Conservation (phyloP, 1,140 invertebrate genomes). For the Centruroides vittatus region DNA sequence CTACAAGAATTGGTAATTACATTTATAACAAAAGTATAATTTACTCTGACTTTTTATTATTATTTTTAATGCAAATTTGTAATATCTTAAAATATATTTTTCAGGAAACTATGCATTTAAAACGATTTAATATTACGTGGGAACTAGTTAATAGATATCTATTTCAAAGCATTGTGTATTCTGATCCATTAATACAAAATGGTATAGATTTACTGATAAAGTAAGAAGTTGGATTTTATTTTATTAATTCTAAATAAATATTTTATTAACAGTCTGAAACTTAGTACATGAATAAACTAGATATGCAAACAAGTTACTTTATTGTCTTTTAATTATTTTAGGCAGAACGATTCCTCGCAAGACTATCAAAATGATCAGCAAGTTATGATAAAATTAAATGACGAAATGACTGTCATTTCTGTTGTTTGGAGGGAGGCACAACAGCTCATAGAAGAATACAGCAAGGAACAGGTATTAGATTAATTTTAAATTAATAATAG, state of each 20-base stretch:
- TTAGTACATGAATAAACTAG: no score
- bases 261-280: no score
- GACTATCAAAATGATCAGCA: neutral
- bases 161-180: slow-evolving; percentile 45
- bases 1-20: slow-evolving; percentile 35
- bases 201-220: slow-evolving; percentile 18
- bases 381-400: slow-evolving; percentile 37
- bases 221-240: no score
- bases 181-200: slow-evolving; percentile 43
- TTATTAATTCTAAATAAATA: no score
- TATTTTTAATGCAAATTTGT: slow-evolving; percentile 1
- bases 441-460: slow-evolving; percentile 43
- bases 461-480: slow-evolving; percentile 29
- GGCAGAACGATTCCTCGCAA: no score
- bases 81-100: slow-evolving; percentile 3
- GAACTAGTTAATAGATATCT: slow-evolving; percentile 45
- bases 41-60: no score
- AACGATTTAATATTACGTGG: slow-evolving; percentile 44
- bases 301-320: no score
- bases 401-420: slow-evolving; percentile 44
- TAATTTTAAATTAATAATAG: no score
- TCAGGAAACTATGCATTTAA: slow-evolving; percentile 38
- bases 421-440: slow-evolving; percentile 43
- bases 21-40: neutral
- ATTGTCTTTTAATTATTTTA: no score